Evolutionary conservation across 64 coral and sea anemone genomes (phyloP).

Genomic region (Astreopora myriophthalma): DNA sequence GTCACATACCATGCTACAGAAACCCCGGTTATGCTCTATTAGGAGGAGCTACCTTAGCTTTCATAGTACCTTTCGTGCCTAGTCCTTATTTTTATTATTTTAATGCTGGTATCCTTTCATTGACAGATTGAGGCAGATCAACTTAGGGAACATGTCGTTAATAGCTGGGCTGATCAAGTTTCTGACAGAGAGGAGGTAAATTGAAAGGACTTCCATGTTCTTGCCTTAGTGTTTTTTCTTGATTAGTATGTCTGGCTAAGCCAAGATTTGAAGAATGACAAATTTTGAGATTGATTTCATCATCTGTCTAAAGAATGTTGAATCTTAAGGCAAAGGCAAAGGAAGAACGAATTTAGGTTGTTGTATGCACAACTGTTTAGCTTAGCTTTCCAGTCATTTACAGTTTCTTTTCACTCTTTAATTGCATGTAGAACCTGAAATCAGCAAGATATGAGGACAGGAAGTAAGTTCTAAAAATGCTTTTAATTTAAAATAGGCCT

Average conservation of each 20-base stretch:
- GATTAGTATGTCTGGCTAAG: too few relatives aligned
- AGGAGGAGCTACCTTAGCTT: too few relatives aligned
- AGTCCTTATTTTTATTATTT: neutral
- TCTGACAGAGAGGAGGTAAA: constrained; percentile 80
- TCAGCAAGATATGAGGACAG: constrained; percentile 71
- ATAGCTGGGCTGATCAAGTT: constrained; percentile 88
- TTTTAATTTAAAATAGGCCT: neutral
- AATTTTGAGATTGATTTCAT: too few relatives aligned
- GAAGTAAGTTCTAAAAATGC: neutral
- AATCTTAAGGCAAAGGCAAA: too few relatives aligned
- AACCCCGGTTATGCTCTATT: too few relatives aligned
- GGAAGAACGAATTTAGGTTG: too few relatives aligned
- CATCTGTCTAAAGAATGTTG: too few relatives aligned
- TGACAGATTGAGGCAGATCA: constrained; percentile 90
- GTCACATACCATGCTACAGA: too few relatives aligned
- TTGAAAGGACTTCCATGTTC: neutral
- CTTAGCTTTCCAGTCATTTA: neutral
- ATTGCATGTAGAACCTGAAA: constrained; percentile 34
- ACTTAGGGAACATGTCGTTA: constrained; percentile 91
- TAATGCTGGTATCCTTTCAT: too few relatives aligned
- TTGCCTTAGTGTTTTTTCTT: neutral
- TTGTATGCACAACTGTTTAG: neutral
- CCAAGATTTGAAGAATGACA: too few relatives aligned
- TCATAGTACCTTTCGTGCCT: neutral
- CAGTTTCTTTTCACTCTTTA: neutral